Evolutionary conservation across 2,113 vertebrate species (phyloP), one percentile per base, ranked within the genome.

Genomic region (Tragelaphus buxtoni): DNA sequence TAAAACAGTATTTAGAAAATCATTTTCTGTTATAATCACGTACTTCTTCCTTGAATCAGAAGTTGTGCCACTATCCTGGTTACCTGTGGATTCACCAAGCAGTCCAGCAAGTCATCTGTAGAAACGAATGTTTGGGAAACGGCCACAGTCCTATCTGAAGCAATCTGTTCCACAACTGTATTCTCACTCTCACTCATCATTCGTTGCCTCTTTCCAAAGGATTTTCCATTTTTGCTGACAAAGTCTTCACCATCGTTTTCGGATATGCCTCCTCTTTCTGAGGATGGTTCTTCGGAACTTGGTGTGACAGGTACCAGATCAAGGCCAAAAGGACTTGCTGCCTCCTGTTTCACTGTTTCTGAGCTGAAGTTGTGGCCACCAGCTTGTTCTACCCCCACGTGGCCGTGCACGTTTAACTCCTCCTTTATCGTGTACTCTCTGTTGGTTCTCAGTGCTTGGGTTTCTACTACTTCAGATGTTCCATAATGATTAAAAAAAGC

Each of bases 81-180:
- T 94, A 99, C 98, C 26, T 98, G 98, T 0, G 99, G 99, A 98
- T 99, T 99, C 95, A 99, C 96, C 98, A 99, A 98, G 95, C 99
- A 99, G 97, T 99, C 99, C 30, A 99, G 97, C 97, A 99, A 97
- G 96, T 99, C 99, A 89, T 99, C 99, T 69, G 99, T 99, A 80
- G 99, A 99, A 96, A 99, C 95, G 9, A 93, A 63, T 51, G 92
- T 81, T 17, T 91, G 94, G 61, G 97, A 96, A 42, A 95, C 55
- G 24, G 79, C 39, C 1, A 28, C 7, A 2, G 85, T 47, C 13
- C 91, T 1, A 39, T 88, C 35, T 24, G 97, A 80, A 88, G 95
- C 88, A 22, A 86, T 56, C 4, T 84, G 92, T 91, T 92, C 95
- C 35, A 49, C 58, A 53, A 17, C 2, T 5, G 1, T 84, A 39